A percentile compares a stretch with the other conserved stretches of the same genome.
Conservation (phyloP, 2,888 invertebrate genomes). For the Cephalotes varians region DNA sequence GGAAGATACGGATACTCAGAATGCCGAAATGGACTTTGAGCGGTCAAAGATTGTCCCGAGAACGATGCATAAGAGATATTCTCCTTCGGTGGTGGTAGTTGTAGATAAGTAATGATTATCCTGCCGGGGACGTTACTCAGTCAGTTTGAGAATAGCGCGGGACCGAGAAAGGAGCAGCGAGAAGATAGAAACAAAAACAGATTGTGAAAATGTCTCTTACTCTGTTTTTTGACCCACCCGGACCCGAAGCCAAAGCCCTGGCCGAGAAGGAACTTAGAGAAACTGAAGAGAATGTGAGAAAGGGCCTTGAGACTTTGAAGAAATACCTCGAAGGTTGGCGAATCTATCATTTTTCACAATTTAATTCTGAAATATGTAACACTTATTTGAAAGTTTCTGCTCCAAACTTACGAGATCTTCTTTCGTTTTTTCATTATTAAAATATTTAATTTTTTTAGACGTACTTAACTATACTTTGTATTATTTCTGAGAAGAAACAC, state of each 20-base stretch:
- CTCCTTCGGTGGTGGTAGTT: slow-evolving; percentile 66
- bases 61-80: slow-evolving; percentile 80
- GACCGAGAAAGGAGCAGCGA: neutral
- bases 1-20: neutral
- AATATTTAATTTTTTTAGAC: neutral
- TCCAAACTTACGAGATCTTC: neutral
- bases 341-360: slow-evolving; percentile 54
- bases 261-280: slow-evolving; percentile 85
- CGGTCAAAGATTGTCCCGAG: slow-evolving; percentile 83
- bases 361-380: neutral
- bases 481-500: neutral
- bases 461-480: neutral
- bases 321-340: slow-evolving; percentile 83
- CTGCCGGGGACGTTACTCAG: slow-evolving; percentile 74
- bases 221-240: slow-evolving; percentile 71
- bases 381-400: neutral
- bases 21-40: slow-evolving; percentile 81
- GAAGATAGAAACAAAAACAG: neutral
- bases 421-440: neutral
- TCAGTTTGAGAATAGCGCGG: neutral
- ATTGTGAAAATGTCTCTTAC: slow-evolving; percentile 76
- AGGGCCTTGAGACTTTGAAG: slow-evolving; percentile 82
- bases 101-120: slow-evolving; percentile 79
- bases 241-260: slow-evolving; percentile 77
- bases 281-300: slow-evolving; percentile 84